Evolutionary conservation across 2,888 invertebrate species (phyloP), one percentile per base, ranked within the genome.

Genomic region (Tenthredo amoena): DNA sequence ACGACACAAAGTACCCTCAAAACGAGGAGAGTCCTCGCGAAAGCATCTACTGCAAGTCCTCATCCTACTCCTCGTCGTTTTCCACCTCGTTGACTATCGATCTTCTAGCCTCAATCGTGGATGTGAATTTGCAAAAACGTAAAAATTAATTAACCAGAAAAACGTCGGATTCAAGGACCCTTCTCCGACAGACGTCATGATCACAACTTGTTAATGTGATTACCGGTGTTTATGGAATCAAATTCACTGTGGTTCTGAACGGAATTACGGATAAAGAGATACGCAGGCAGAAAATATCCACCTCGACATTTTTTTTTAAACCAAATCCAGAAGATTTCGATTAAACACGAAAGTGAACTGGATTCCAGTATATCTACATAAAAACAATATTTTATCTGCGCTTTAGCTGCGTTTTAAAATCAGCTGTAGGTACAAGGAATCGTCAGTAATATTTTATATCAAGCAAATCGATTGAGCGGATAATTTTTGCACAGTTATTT

Each of bases 81-180:
- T 71, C 34, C 71, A 71, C 72, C 40, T 21, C 37, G 72, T 43
- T 31, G 72, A 74, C 43, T 37, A 74, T 68, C 68, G 34, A 26
- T 68, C 5, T 68, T 34, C 18, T 18, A 34, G 68, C 18, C 68
- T 68, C 68, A 34, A 68, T 15, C 31, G 34, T 34, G 34, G 18
- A 34, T 68, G 34, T 68, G 18, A 34, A 18, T 18, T 34, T 15
- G 6, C 34, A 68, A 68, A 34, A 68, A 34, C 15, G 34, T 68
- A 74, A 43, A 43, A n/a, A 74, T 74, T 74, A 43, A 74, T 74
- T 43, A 74, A 74, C 15, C 74, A 74, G 74, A 74, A 74, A 74
- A 74, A 40, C 74, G 74, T 74, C 43, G 12, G 26, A 21, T 43
- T 40, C 40, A 21, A 74, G 43, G 9, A 15, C 74, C 43, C 10